Evolutionary conservation across 2,797 vertebrate species (phyloP), one percentile per base, ranked within the genome.

Genomic region (Poecilia wingei): DNA sequence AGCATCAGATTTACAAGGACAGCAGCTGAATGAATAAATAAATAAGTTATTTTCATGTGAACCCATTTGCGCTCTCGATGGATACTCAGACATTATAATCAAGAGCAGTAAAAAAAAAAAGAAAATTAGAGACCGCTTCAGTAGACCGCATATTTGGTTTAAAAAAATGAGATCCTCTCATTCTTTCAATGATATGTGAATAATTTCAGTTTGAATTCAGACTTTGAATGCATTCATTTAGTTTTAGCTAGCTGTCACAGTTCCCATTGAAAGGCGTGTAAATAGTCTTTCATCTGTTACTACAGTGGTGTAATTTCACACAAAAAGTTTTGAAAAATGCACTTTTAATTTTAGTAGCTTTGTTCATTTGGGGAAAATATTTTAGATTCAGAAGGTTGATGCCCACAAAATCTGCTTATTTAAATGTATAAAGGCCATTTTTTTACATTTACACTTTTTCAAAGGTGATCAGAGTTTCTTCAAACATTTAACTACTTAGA

Each of bases 1-100:
- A 84, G 45, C 49, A 43, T 69, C 53, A 81, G 80, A 73, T 82
- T 78, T 72, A 47, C 46, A 66, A 16, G 80, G 20, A 43, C 59
- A 74, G 36, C 57, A 55, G 69, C 55, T 75, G 45, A 79, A 79
- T 82, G 6, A 80, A 77, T 80, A 20, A 68, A 55, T 75, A 22
- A 31, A 79, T 72, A 2, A 75, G 61, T 82, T 33, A 72, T 77
- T 72, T 69, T 55, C 47, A 74, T 36, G 49, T 55, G 43, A 74
- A 55, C 36, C 66, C 47, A 53, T 75, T 79, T 82, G 14, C 28
- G 64, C 51, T 71, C 43, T 71, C 43, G 3, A 49, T 69, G 39
- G 45, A 4, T 47, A 69, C 39, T 72, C 25, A 68, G 41, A 81
- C 14, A 13, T 45, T 46, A 46, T 59, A 36, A 68, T 78, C 51